Evolutionary conservation across 2,888 invertebrate genomes (phyloP), one percentile per base, ranked within the genome.

Genomic region (Resseliella maxima): DNA sequence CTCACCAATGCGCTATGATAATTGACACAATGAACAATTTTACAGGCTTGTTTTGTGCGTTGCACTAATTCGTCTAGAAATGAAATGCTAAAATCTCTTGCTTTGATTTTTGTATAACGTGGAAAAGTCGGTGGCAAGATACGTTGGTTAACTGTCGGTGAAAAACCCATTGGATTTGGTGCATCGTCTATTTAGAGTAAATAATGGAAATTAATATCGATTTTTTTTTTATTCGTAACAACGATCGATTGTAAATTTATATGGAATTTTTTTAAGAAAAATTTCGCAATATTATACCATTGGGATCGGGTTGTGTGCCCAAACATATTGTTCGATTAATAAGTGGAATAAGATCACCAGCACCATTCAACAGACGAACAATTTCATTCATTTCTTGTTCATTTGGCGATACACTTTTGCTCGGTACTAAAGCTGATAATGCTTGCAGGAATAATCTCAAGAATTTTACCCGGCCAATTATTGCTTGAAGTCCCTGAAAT

Each of bases 81-180:
- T 89, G 96, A 96, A 86, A 92, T 91, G 88, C 95, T 92, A 0
- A 91, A 90, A 45, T 90, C 89, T 18, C 94, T 92, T 85, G 95
- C 94, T 88, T 96, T 96, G 89, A 99, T 97, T 91, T 97, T 96
- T 0, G 98, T 97, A 91, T 98, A 98, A 31, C 99, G 94, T 0
- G 99, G 99, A 92, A 99, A 99, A 27, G 99, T 98, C 0, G 99
- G 98, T n/a, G 99, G 99, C 86, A 99, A 92, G 86, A 98, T 92
- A 81, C 98, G 94, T 91, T 98, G 98, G 92, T 99, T 99, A 83
- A 98, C 96, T 91, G 98, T 94, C 2, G 98, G 98, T 89, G 99
- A 98, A 92, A 99, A 99, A 0, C 99, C 99, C 93, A 97, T 94
- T n/a, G 95, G 94, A 90, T 94, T 94, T 10, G 95, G 95, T 87